Evolutionary conservation across 2,113 vertebrate genomes (phyloP).

Genomic region (Apaloderma vittatum): DNA sequence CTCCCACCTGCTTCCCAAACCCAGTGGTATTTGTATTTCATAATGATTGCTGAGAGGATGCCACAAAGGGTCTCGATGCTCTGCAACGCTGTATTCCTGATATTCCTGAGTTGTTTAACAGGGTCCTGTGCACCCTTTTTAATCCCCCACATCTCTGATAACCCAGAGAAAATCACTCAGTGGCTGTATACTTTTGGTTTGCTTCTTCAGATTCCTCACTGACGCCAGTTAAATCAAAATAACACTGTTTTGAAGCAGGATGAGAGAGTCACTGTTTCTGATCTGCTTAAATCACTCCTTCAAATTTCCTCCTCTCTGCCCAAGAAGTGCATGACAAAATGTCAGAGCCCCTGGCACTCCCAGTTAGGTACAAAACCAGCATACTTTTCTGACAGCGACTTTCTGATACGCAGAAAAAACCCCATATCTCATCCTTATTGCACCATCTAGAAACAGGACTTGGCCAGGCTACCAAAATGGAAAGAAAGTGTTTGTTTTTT

Average conservation of each 20-base stretch:
- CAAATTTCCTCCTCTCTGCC: background rate
- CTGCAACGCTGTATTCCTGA: background rate
- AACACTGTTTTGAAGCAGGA: background rate
- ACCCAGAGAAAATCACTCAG: background rate
- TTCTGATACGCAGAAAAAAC: background rate
- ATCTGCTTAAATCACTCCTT: background rate
- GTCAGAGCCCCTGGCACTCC: background rate
- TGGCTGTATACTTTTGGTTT: background rate
- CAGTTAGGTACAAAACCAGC: background rate
- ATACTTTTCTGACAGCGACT: background rate
- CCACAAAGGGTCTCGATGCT: fast-evolving
- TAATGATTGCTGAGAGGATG: background rate
- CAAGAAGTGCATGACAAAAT: background rate
- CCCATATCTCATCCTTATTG: background rate
- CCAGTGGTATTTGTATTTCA: background rate
- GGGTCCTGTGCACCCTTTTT: background rate
- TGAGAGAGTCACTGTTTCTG: background rate
- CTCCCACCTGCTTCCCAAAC: conserved; percentile 3
- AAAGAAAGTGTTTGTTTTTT: background rate
- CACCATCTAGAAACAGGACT: background rate
- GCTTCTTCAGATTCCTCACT: background rate
- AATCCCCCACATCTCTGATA: background rate
- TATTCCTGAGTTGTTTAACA: background rate
- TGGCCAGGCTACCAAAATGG: background rate
- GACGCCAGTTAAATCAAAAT: background rate